Evolutionary conservation across 2,113 vertebrate genomes (phyloP), one percentile per base, ranked within the genome.

Genomic region (Melanotaenia duboulayi): DNA sequence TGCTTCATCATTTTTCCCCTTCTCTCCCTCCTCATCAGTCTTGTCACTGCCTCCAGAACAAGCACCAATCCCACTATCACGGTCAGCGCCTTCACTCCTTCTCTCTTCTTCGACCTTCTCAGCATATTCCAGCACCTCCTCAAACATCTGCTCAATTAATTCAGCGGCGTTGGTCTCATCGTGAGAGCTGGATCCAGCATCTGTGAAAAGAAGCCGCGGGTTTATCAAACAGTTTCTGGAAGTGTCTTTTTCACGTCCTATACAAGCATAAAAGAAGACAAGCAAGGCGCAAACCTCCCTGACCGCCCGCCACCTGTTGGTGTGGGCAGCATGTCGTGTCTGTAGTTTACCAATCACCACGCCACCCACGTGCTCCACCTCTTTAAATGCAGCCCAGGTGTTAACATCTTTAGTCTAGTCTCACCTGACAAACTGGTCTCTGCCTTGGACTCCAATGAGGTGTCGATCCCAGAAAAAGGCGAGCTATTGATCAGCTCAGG

Each of bases 141-240:
- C 90, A 19, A 95, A 95, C 87, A 95, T 92, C 65, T 86, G 84
- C 71, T 95, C 92, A 1, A 94, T 94, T 0, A 92, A 65, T 23
- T 89, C 91, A 8, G 91, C 88, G 0, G 91, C 92, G 82, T 87
- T 92, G 55, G 91, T 76, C 39, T 90, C 87, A 0, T 88, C 87
- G 0, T 69, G 80, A 20, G 82, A 90, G 74, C 42, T 79, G 22
- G 70, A 20, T 7, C 81, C 86, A n/a, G 54, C 24, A 40, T 81
- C 89, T 91, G 71, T 37, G 9, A 55, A 35, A 20, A 56, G 11
- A 48, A 46, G 28, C 6, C 28, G 6, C 28, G 6, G 3, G 28
- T 28, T 28, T 3, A 28, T 28, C 28, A 28, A 28, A 28, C 3
- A 3, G 28, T 6, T 6, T 3, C 28, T 28, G 28, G 28, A 28